Evolutionary conservation across 2,113 vertebrate genomes (phyloP), one percentile per base, ranked within the genome.

Genomic region (Thamnaconus septentrionalis): DNA sequence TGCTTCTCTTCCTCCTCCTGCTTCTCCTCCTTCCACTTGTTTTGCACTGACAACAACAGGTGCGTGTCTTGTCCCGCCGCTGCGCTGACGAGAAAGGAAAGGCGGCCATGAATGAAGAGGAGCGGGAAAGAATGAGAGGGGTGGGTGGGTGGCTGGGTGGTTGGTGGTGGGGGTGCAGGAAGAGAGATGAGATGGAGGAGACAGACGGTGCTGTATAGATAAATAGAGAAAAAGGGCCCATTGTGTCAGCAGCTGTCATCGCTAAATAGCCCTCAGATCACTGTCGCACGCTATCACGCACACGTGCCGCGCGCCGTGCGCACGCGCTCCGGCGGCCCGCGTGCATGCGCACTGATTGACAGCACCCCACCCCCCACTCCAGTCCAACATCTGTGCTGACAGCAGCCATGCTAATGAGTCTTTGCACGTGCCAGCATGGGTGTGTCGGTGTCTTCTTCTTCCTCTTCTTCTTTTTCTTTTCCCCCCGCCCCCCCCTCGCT

Each of bases 361-460:
- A 87, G 85, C 85, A 86, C 86, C 86, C 85, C 86, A 31, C 18
- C 18, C 18, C 18, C 18, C 18, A 31, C 18, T 2, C 88, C 87
- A 87, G 87, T 85, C 79, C 80, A 88, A 90, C 89, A 90, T 90
- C 89, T 90, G 89, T 83, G 87, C 83, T 85, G 87, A 90, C 89
- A 90, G 87, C 86, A 85, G 85, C 82, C 82, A 63, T 79, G 84
- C 82, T 90, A 90, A 90, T 90, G 87, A 87, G 76, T 80, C 89
- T 87, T 79, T 63, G 76, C 80, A 57, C 85, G 86, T 82, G 85
- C 82, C 87, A 88, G 84, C 75, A 80, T 80, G 83, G 74, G 75
- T 88, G 80, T 87, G 84, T 71, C 72, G 49, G n/a, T 70, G 56
- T 53, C 77, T 66, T 69, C 75, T 79, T 83, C 73, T 71, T 65